These are phyloP conservation scores for Parnassius apollo DNA, from an alignment of 2,888 invertebrate genomes.

Conservation along the genomic window DNA sequence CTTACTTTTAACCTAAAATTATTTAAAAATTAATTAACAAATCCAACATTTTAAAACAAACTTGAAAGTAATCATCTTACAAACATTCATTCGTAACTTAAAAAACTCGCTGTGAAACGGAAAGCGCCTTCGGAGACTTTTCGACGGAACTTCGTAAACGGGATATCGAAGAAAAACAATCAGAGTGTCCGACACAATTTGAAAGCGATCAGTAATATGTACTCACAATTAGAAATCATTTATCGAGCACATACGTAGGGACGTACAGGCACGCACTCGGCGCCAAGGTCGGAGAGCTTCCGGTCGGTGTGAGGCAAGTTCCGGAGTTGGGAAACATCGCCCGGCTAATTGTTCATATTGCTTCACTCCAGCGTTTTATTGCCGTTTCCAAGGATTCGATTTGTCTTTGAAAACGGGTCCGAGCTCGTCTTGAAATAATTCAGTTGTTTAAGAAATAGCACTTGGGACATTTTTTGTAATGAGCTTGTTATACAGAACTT, in stretches of 20 bases:
- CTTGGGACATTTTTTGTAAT: too few species aligned
- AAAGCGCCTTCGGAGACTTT: constrained; percentile 12
- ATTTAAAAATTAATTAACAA: not conserved
- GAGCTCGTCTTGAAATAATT: constrained; percentile 13
- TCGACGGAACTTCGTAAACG: constrained; percentile 23
- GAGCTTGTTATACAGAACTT: too few species aligned
- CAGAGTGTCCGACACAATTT: constrained; percentile 23
- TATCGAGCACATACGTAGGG: constrained; percentile 30
- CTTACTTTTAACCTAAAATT: too few species aligned
- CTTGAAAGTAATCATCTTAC: constrained; percentile 5
- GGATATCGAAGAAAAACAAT: constrained; percentile 27
- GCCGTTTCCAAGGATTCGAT: constrained; percentile 31
- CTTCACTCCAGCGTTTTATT: constrained; percentile 47
- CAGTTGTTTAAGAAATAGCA: constrained; percentile 8
- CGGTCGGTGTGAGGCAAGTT: constrained; percentile 64
- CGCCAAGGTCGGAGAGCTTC: constrained; percentile 68
- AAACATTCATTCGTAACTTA: not conserved
- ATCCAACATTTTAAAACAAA: not conserved
- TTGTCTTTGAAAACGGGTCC: constrained; percentile 26
- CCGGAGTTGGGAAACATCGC: constrained; percentile 66
- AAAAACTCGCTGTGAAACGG: not conserved
- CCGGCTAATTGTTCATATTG: constrained; percentile 57
- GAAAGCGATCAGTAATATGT: constrained; percentile 21
- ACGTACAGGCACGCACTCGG: constrained; percentile 39
- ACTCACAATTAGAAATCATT: constrained; percentile 42